Evolutionary conservation across 2,888 invertebrate genomes (phyloP).

Genomic region (Heliconius ismenius): DNA sequence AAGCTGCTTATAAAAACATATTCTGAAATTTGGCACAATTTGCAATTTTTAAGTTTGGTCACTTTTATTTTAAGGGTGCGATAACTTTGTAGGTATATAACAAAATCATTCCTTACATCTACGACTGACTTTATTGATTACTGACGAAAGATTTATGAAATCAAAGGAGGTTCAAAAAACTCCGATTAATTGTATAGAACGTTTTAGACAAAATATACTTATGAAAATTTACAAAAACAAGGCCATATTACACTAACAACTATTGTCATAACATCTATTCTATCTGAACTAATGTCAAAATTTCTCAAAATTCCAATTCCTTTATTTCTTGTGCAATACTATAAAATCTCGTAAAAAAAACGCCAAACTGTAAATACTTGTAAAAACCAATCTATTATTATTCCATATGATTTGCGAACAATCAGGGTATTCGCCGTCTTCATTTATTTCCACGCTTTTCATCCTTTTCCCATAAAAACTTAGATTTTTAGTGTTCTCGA

Average conservation of each 20-base stretch:
- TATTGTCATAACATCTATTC: no score
- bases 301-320: neutral
- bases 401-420: constrained; percentile 44
- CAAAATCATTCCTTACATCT: neutral
- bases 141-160: neutral
- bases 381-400: constrained; percentile 30
- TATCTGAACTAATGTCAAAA: no score
- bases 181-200: no score
- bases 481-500: constrained; percentile 44
- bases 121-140: neutral
- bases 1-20: neutral
- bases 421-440: constrained; percentile 53
- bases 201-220: no score
- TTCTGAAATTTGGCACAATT: neutral
- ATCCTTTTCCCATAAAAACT: constrained; percentile 36
- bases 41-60: neutral
- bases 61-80: neutral
- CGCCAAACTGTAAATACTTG: constrained; percentile 31
- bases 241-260: neutral
- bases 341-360: neutral
- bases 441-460: constrained; percentile 37
- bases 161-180: no score
- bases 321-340: neutral
- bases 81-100: neutral
- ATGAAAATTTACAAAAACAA: neutral